Base-by-base conservation (phyloP, 2,113 vertebrate species). In the Boulengerochromis microlepis region DNA sequence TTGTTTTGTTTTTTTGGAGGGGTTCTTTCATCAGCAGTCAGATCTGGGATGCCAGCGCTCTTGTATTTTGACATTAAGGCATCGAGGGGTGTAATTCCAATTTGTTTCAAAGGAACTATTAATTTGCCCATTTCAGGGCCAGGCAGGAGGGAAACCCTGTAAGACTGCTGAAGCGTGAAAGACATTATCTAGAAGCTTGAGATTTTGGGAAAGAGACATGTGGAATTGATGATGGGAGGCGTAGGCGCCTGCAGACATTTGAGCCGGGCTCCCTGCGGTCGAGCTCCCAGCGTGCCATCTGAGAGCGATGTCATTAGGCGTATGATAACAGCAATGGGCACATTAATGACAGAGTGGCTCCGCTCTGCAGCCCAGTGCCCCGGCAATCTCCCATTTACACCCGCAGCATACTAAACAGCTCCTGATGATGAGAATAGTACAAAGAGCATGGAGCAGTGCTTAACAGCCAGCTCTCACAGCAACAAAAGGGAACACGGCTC, bases 91-190 rank as follows among this genome's bases (percentile, higher is more conserved):
- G 96, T 97, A 96, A 97, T 97, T 97, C 96, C 96, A 97, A 97
- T 98, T 97, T 97, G 97, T 97, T 98, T 97, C 96, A 97, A 96
- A 97, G 96, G 96, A 97, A 97, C 96, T 95, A 97, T 98, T 98
- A 97, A 98, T 98, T 98, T 97, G 94, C 96, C 97, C 96, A 96
- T 98, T 98, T 97, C 95, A 95, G 97, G 97, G 95, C 96, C 96
- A 97, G 97, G 96, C 96, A 96, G 97, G 96, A 98, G 96, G 94
- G 93, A 96, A 96, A 94, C 97, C 96, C 97, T 97, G 97, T 97
- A 97, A 98, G 97, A 95, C 91, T 91, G 80, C 88, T 97, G 97
- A 98, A 97, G 97, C 96, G 94, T 97, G 96, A 97, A 98, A 98
- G 94, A 96, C 97, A 97, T 98, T 98, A 97, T 97, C 97, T 97